Evolutionary conservation across 2,113 vertebrate genomes (phyloP).

Genomic region (Sinocyclocheilus anophthalmus): DNA sequence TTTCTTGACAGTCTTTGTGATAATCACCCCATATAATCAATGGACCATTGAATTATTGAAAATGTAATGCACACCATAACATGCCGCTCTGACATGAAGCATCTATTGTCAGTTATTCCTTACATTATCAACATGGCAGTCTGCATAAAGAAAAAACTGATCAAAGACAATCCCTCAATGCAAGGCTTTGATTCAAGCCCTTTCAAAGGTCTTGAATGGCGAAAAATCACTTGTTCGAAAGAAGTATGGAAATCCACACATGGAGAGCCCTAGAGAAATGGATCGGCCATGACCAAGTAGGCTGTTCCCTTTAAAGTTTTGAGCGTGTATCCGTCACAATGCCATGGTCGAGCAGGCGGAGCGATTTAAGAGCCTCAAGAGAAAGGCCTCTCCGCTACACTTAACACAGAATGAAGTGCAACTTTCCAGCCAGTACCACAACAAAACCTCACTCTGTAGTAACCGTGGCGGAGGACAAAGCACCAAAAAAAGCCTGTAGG

Average conservation of each 20-base stretch:
- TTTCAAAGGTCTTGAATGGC: background rate
- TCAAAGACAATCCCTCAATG: slow-evolving; percentile 18
- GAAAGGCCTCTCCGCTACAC: slow-evolving; percentile 46
- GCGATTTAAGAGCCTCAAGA: slow-evolving; percentile 46
- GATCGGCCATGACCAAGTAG: slow-evolving; percentile 31
- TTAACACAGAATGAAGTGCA: slow-evolving; percentile 54
- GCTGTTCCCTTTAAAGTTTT: background rate
- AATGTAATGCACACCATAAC: background rate
- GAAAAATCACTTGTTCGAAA: slow-evolving; percentile 14
- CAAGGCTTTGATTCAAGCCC: background rate
- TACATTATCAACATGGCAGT: slow-evolving; percentile 22
- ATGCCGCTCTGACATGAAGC: background rate
- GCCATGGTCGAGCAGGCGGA: slow-evolving; percentile 48
- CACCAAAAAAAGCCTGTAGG: too few relatives aligned
- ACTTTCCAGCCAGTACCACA: slow-evolving; percentile 50
- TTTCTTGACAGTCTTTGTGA: background rate
- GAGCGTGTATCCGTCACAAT: slow-evolving; percentile 38
- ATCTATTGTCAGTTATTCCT: background rate
- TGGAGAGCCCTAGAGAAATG: slow-evolving; percentile 7
- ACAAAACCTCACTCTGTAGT: slow-evolving; percentile 47
- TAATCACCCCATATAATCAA: background rate
- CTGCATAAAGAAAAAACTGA: slow-evolving; percentile 7
- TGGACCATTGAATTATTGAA: background rate
- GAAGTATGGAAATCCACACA: slow-evolving; percentile 31
- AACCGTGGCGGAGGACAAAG: background rate